phyloP scores from a whole-genome alignment of 2,888 invertebrate genomes.

The Nasonia oneida region DNA sequence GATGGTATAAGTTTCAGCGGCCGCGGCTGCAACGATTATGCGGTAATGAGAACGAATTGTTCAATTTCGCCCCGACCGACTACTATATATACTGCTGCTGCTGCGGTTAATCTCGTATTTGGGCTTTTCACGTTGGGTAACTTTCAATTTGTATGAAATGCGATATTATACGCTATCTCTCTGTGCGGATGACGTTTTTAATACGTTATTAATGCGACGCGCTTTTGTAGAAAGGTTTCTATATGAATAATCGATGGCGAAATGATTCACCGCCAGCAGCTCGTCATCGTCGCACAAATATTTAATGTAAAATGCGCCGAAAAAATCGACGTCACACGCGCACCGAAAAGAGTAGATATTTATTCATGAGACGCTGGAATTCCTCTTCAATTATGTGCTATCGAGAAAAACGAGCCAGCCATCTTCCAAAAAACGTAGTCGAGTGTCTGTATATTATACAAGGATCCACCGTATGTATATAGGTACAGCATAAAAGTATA shows the following conservation, averaged over 20 bases:
- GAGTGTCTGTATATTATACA: background rate
- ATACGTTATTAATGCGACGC: background rate
- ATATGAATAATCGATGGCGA: slow-evolving; percentile 2
- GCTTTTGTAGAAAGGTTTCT: background rate
- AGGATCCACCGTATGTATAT: background rate
- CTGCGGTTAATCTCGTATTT: slow-evolving; percentile 5
- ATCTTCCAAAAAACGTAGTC: background rate
- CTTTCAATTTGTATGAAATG: background rate
- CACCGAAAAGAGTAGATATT: background rate
- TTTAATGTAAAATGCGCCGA: background rate
- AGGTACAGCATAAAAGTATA: background rate
- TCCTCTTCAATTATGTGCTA: background rate
- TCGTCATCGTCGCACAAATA: background rate
- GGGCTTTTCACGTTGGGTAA: background rate
- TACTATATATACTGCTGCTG: background rate
- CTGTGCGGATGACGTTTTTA: background rate
- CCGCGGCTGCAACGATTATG: background rate
- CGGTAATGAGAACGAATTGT: slow-evolving; percentile 15
- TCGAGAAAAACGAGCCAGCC: background rate
- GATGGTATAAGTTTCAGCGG: slow-evolving; percentile 2
- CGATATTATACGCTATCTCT: background rate
- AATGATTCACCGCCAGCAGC: background rate
- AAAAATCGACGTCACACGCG: background rate
- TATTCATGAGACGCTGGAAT: background rate
- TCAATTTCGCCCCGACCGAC: background rate